These are phyloP conservation scores for Euspilapteryx auroguttella DNA, from an alignment of 2,888 invertebrate species.

Conservation along the genomic window DNA sequence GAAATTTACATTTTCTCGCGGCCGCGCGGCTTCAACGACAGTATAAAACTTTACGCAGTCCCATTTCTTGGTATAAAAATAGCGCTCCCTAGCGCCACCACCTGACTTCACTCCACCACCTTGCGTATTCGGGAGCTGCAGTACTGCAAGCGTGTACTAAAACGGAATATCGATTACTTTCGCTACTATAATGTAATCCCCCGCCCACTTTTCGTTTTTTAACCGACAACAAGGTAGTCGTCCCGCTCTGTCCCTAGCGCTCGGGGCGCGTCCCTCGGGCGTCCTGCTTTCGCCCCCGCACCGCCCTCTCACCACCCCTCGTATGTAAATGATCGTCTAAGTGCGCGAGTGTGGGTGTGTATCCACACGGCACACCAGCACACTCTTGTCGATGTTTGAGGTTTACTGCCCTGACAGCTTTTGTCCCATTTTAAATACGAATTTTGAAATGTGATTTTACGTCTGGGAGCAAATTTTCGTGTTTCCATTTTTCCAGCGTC, in stretches of 20 bases:
- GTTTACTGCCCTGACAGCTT: conserved; percentile 56
- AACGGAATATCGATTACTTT: conserved; percentile 64
- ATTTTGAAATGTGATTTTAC: conserved; percentile 32
- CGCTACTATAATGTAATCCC: conserved; percentile 64
- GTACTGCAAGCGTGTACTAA: conserved; percentile 57
- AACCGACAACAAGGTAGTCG: conserved; percentile 50
- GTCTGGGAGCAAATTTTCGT: conserved; percentile 14
- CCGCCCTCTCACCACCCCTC: conserved; percentile 25
- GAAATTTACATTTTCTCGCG: no score
- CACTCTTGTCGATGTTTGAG: conserved; percentile 33
- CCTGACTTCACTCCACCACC: conserved; percentile 30
- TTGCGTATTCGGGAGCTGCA: conserved; percentile 50
- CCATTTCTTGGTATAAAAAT: conserved; percentile 4
- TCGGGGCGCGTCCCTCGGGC: conserved; percentile 23
- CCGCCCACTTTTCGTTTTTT: conserved; percentile 62
- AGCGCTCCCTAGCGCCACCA: conserved; percentile 7
- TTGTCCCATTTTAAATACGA: conserved; percentile 53
- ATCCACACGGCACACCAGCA: conserved; percentile 18
- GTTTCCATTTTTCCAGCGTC: conserved; percentile 11
- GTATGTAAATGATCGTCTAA: conserved; percentile 61
- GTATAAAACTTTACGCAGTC: no score
- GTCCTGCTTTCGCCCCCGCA: conserved; percentile 21
- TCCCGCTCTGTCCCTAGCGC: conserved; percentile 36
- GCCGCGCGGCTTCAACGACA: no score
- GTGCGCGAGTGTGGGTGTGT: conserved; percentile 33